These are phyloP conservation scores for Pygocentrus nattereri DNA, from an alignment of 2,797 vertebrate genomes.

Conservation along the genomic window DNA sequence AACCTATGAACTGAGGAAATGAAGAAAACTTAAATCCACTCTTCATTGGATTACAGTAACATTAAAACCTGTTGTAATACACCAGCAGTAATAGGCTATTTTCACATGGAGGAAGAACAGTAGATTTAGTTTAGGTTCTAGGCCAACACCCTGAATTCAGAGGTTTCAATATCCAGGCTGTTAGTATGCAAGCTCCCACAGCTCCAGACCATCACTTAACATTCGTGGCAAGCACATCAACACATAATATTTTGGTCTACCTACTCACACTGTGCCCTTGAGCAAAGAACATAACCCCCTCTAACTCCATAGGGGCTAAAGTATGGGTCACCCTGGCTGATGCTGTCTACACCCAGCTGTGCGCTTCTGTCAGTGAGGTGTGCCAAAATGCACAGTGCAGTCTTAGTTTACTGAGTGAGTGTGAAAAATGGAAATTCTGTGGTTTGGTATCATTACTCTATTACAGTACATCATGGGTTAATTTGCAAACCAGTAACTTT, in stretches of 20 bases:
- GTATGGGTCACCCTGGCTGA: constrained; percentile 4
- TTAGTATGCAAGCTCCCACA: background rate
- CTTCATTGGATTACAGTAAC: constrained; percentile 15
- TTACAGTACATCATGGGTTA: background rate
- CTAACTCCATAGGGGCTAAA: too few species aligned
- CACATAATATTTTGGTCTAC: background rate
- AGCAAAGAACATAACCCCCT: constrained; percentile 1
- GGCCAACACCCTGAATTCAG: background rate
- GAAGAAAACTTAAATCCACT: constrained; percentile 11
- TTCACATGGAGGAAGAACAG: background rate
- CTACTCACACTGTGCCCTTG: background rate
- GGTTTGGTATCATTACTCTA: too few species aligned
- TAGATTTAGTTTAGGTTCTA: background rate
- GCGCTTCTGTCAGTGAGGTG: background rate
- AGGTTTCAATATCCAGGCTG: background rate
- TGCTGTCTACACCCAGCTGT: background rate
- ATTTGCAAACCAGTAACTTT: background rate
- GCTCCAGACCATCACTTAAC: background rate
- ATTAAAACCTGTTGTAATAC: background rate
- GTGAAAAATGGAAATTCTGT: background rate
- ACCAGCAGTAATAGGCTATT: background rate
- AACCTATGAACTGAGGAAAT: constrained; percentile 1
- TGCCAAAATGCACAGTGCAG: background rate
- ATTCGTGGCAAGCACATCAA: background rate
- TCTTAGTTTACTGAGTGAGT: background rate